phyloP scores from a whole-genome alignment of 30 jellyfish, hydroid and myxozoan genomes.

The Chrysaora quinquecirrha region DNA sequence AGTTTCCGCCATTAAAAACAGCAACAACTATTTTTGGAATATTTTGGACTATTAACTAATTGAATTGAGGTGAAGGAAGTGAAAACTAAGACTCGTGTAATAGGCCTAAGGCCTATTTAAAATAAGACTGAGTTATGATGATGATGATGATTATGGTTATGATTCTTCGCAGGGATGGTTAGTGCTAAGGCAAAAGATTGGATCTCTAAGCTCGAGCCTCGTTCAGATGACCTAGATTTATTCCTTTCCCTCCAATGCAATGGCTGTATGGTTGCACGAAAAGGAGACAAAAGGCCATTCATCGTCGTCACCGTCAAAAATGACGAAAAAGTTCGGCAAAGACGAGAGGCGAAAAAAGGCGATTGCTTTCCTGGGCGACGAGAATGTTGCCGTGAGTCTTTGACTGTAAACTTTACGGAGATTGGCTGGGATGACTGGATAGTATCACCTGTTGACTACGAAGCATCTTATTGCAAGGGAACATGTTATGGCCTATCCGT shows the following conservation, averaged over 20 bases:
- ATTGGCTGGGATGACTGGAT: slow-evolving; percentile 88
- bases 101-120: too few species aligned
- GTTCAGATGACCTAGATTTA: slow-evolving; percentile 48
- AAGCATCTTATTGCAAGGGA: slow-evolving; percentile 76
- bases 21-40: too few species aligned
- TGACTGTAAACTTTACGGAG: slow-evolving; percentile 69
- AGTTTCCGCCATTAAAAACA: too few species aligned
- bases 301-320: slow-evolving; percentile 56
- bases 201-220: slow-evolving; percentile 49
- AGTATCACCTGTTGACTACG: slow-evolving; percentile 72
- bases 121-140: too few species aligned
- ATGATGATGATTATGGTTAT: background rate
- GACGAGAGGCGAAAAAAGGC: slow-evolving; percentile 21
- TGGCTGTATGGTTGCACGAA: slow-evolving; percentile 63
- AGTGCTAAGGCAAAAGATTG: slow-evolving; percentile 62
- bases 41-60: too few species aligned
- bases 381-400: slow-evolving; percentile 76
- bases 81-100: too few species aligned
- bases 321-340: slow-evolving; percentile 31
- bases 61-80: too few species aligned
- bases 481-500: slow-evolving; percentile 59
- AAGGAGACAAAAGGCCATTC: slow-evolving; percentile 72
- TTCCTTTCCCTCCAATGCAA: slow-evolving; percentile 45
- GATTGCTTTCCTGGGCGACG: slow-evolving; percentile 53
- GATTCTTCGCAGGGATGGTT: slow-evolving; percentile 44